Conservation (phyloP, 2,113 vertebrate species). For the Taxidea taxus region DNA sequence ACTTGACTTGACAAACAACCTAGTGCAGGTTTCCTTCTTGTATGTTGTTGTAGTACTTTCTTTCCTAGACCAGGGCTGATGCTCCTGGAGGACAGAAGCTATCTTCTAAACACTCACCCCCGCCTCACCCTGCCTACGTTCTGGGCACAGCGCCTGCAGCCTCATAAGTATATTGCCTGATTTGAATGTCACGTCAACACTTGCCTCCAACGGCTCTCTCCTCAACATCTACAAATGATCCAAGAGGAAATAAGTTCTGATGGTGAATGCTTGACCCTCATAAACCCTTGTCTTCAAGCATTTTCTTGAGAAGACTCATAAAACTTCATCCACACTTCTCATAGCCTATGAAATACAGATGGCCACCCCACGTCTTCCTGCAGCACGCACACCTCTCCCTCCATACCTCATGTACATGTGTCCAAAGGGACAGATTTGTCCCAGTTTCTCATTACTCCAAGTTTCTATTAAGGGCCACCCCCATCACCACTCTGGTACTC, state of each 20-base stretch:
- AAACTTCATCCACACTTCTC: neutral
- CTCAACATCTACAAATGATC: neutral
- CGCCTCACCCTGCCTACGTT: accelerated
- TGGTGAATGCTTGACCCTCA: neutral
- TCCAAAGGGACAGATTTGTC: neutral
- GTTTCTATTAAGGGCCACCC: neutral
- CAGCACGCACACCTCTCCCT: neutral
- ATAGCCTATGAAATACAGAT: too few relatives aligned
- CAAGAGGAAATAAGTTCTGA: neutral
- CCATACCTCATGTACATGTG: neutral
- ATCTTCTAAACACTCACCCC: neutral
- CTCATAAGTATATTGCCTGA: neutral
- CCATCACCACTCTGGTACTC: neutral
- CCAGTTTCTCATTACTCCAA: neutral
- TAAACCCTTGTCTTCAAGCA: neutral
- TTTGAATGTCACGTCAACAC: neutral
- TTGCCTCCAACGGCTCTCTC: neutral
- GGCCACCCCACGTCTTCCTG: accelerated
- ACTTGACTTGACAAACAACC: neutral
- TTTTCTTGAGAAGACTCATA: neutral
- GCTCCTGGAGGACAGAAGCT: neutral
- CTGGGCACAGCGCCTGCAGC: neutral
- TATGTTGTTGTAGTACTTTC: neutral
- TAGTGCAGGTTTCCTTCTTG: neutral
- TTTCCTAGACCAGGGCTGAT: neutral